A percentile compares a stretch with the other conserved stretches of the same genome.
Evolutionary conservation across 2,113 vertebrate genomes (phyloP).

Genomic region (Bos indicus): DNA sequence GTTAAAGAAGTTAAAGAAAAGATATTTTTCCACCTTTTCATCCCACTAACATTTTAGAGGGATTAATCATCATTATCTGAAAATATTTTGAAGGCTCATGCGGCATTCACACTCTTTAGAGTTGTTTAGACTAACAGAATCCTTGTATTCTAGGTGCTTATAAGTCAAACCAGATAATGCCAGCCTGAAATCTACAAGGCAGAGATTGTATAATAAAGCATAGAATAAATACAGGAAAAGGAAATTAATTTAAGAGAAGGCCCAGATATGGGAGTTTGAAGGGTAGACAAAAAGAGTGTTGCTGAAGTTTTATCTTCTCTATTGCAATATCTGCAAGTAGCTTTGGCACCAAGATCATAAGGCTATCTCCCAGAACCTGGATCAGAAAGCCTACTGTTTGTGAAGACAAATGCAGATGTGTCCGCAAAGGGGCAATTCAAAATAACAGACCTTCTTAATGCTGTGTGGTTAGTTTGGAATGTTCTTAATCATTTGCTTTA

Average conservation of each 20-base stretch:
- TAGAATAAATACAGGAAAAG: not conserved
- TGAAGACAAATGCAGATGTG: conserved; percentile 26
- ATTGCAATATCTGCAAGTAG: not conserved
- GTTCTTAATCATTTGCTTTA: conserved; percentile 47
- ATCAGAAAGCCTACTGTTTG: not conserved
- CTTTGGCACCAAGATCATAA: not conserved
- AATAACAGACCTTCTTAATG: not conserved
- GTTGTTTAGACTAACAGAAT: not conserved
- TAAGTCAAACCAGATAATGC: not conserved
- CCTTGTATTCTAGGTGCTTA: not conserved
- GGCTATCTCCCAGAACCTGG: not conserved
- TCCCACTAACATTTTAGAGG: not conserved
- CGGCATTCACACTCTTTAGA: not conserved
- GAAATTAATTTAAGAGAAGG: not conserved
- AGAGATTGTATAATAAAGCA: not conserved
- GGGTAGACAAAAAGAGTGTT: not conserved
- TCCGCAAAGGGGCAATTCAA: not conserved
- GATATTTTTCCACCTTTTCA: not conserved
- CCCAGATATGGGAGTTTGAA: not conserved
- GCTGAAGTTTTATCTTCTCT: not conserved
- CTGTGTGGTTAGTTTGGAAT: conserved; percentile 12
- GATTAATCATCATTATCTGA: not conserved
- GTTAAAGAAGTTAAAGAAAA: not conserved
- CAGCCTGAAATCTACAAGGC: not conserved
- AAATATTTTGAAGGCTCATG: not conserved